A percentile compares a stretch with the other conserved stretches of the same genome.
These are phyloP conservation scores for Cromileptes altivelis DNA, from an alignment of 2,113 vertebrate species.

Conservation along the genomic window DNA sequence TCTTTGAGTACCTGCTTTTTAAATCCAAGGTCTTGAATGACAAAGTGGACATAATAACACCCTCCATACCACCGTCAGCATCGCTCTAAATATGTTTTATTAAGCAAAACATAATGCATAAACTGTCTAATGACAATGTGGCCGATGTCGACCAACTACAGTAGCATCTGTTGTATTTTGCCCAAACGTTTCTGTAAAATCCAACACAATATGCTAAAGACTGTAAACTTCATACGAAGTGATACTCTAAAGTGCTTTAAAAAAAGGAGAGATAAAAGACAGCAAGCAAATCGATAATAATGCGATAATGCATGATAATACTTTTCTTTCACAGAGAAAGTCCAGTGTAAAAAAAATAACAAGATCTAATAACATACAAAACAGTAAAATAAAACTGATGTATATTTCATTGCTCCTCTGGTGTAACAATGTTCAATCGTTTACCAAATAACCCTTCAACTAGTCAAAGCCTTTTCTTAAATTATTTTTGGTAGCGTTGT, in stretches of 20 bases:
- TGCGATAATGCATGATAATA: conserved; percentile 57
- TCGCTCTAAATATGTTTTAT: conserved; percentile 76
- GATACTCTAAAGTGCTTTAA: conserved; percentile 80
- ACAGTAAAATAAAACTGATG: conserved; percentile 40
- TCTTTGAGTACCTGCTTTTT: neutral
- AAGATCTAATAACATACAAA: conserved; percentile 28
- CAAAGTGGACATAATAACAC: conserved; percentile 22
- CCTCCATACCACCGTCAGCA: neutral
- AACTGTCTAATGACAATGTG: conserved; percentile 50
- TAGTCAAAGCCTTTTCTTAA: conserved; percentile 31
- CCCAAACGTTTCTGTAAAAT: conserved; percentile 40
- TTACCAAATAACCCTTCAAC: conserved; percentile 37
- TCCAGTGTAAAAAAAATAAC: conserved; percentile 73
- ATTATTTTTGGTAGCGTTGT: conserved; percentile 70
- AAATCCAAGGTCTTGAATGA: neutral
- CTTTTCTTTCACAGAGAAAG: conserved; percentile 58
- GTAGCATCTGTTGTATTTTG: conserved; percentile 33
- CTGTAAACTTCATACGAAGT: conserved; percentile 68
- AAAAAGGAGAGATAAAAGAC: conserved; percentile 37
- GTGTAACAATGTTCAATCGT: neutral
- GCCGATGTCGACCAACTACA: conserved; percentile 46
- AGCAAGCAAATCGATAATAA: conserved; percentile 60
- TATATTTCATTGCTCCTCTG: conserved; percentile 7
- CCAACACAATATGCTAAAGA: conserved; percentile 56
- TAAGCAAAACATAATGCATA: conserved; percentile 69